Conservation (phyloP, 1,140 invertebrate genomes). For the Gerris buenoi region DNA sequence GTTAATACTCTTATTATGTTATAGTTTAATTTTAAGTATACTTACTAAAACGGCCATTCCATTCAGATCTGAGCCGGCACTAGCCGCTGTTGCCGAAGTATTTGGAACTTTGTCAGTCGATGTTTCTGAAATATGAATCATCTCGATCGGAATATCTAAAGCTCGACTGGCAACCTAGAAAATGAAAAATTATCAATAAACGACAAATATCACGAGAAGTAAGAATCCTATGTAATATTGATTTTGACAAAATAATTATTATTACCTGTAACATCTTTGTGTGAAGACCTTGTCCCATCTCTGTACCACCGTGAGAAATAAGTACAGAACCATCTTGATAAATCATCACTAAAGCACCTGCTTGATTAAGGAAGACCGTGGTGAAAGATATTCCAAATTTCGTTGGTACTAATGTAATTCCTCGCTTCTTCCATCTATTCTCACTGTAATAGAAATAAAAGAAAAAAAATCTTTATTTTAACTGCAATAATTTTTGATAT, state of each 20-base stretch:
- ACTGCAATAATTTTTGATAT: too few species aligned
- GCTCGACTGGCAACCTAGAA: conserved; percentile 48
- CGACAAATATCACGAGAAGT: too few species aligned
- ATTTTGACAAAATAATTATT: too few species aligned
- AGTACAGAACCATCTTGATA: conserved; percentile 86
- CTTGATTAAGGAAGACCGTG: conserved; percentile 67
- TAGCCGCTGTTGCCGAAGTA: conserved; percentile 81
- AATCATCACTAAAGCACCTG: conserved; percentile 72
- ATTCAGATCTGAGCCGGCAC: conserved; percentile 80
- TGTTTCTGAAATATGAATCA: conserved; percentile 79
- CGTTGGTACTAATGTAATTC: conserved; percentile 70
- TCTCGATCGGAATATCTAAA: conserved; percentile 52
- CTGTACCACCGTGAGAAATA: conserved; percentile 77
- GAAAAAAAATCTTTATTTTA: too few species aligned
- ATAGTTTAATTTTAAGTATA: not conserved
- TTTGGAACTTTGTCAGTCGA: conserved; percentile 89
- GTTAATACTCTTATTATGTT: too few species aligned
- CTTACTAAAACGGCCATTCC: conserved; percentile 79
- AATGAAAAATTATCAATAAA: too few species aligned
- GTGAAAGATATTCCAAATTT: conserved; percentile 84
- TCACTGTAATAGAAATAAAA: too few species aligned
- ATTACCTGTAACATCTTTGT: conserved; percentile 83
- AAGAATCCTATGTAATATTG: too few species aligned
- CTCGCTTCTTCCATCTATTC: conserved; percentile 78
- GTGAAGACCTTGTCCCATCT: conserved; percentile 92